phyloP scores from a whole-genome alignment of 2,113 vertebrate species.

The Candoia aspera region DNA sequence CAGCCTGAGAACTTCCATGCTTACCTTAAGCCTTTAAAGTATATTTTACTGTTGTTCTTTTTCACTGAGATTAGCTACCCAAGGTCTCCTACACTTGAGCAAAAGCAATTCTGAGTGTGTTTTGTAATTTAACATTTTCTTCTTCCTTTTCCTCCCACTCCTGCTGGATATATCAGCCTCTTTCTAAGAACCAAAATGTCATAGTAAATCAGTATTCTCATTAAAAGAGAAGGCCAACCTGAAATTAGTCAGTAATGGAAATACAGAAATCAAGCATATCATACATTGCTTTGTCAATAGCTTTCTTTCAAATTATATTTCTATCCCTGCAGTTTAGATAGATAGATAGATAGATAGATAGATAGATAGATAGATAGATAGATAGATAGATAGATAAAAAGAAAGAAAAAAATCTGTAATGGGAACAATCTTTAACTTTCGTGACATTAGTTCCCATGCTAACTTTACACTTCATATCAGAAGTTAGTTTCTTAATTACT shows the following conservation, averaged over 20 bases:
- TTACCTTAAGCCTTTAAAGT: too few relatives aligned
- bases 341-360: too few relatives aligned
- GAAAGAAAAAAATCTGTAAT: not conserved
- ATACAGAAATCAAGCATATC: constrained; percentile 5
- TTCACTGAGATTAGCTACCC: not conserved
- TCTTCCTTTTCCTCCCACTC: not conserved
- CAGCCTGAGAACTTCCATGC: too few relatives aligned
- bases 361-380: too few relatives aligned
- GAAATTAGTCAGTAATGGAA: constrained; percentile 17
- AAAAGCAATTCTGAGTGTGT: not conserved
- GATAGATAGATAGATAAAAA: not conserved
- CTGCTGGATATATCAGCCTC: not conserved
- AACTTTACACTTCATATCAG: not conserved
- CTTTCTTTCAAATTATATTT: constrained; percentile 4
- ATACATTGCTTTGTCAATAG: not conserved
- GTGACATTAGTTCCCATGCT: not conserved
- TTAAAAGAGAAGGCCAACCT: constrained; percentile 17
- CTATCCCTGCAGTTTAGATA: not conserved
- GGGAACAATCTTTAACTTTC: not conserved
- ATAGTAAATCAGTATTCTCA: constrained; percentile 2
- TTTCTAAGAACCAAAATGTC: constrained; percentile 6
- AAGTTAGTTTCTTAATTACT: not conserved
- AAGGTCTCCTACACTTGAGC: not conserved
- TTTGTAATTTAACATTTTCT: not conserved
- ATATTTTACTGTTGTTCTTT: too few relatives aligned